Percentiles rank a stretch among this genome's conserved stretches.
Conservation (phyloP, 1,140 invertebrate genomes). For the Hetaerina americana region DNA sequence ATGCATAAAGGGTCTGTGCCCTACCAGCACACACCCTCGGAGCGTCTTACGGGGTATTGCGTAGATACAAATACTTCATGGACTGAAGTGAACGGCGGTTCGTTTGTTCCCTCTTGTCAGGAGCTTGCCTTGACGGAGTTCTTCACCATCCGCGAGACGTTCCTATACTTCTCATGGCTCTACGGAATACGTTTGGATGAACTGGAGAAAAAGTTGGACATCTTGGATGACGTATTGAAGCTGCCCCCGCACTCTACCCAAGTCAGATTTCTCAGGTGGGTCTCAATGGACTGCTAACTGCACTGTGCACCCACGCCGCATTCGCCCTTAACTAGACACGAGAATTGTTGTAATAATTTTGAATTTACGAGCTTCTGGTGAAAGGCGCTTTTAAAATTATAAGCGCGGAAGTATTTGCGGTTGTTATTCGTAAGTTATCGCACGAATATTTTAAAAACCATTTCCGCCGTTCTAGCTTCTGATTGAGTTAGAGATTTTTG, state of each 20-base stretch:
- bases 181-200: slow-evolving; percentile 25
- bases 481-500: too few relatives aligned
- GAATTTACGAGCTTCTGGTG: neutral
- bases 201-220: slow-evolving; percentile 26
- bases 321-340: neutral
- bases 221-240: slow-evolving; percentile 29
- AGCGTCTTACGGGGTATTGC: too few relatives aligned
- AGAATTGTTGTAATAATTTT: neutral
- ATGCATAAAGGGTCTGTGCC: too few relatives aligned
- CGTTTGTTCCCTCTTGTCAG: neutral
- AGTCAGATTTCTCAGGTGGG: slow-evolving; percentile 28
- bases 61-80: too few relatives aligned
- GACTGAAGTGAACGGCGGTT: too few relatives aligned
- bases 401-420: neutral
- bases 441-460: neutral
- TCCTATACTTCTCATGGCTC: slow-evolving; percentile 32
- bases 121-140: slow-evolving; percentile 33
- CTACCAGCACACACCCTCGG: too few relatives aligned
- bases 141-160: slow-evolving; percentile 32
- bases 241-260: slow-evolving; percentile 19
- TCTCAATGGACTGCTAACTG: too few relatives aligned
- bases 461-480: too few relatives aligned
- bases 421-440: neutral
- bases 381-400: neutral
- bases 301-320: too few relatives aligned